phyloP scores from a whole-genome alignment of 2,797 vertebrate species.

The Balearica regulorum region DNA sequence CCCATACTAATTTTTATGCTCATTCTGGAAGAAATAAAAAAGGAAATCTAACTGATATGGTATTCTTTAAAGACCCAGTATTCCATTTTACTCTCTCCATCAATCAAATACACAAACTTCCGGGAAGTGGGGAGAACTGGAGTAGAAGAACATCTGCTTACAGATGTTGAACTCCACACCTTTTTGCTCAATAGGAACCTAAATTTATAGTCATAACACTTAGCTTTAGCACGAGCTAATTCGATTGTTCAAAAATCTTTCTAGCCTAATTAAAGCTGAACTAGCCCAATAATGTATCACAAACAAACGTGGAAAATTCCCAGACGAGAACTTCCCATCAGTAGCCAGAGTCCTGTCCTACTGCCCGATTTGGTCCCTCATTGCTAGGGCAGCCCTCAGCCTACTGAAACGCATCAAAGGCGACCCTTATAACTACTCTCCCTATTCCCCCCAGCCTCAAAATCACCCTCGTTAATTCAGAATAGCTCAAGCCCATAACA shows the following conservation, averaged over 20 bases:
- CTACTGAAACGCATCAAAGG: not conserved
- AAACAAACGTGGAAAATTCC: not conserved
- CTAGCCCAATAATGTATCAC: not conserved
- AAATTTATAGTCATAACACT: too few relatives aligned
- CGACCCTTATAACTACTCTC: accelerated
- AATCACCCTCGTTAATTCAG: not conserved
- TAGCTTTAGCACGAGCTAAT: not conserved
- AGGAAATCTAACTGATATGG: accelerated
- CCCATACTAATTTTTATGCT: accelerated
- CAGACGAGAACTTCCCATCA: not conserved
- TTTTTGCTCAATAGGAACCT: not conserved
- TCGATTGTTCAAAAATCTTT: not conserved
- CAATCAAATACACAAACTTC: not conserved
- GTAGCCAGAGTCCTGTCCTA: not conserved
- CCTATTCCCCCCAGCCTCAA: not conserved
- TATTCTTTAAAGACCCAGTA: not conserved
- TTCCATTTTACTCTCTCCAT: not conserved
- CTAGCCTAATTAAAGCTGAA: not conserved
- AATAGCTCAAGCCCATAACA: not conserved
- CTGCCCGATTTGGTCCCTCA: not conserved
- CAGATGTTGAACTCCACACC: accelerated
- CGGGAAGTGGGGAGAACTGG: accelerated
- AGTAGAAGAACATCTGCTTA: not conserved
- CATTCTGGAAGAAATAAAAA: not conserved
- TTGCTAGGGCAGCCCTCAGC: not conserved